Percentiles rank a stretch among this genome's conserved stretches.
phyloP scores from a whole-genome alignment of 2,113 vertebrate species.

The Pithys albifrons region DNA sequence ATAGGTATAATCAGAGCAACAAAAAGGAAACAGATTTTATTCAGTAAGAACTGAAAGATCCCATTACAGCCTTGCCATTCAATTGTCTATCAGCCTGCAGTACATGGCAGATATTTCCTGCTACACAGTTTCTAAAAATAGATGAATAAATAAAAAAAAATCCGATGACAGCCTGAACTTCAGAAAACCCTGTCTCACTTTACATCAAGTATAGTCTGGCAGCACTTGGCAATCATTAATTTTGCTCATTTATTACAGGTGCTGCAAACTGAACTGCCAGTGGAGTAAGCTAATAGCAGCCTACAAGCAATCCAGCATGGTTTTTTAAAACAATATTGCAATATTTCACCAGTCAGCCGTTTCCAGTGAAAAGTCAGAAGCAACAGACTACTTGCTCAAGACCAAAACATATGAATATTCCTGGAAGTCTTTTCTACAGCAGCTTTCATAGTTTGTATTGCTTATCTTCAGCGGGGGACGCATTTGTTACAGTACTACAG shows the following conservation, averaged over 20 bases:
- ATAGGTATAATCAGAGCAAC: background rate
- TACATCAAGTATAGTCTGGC: background rate
- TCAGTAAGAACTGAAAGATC: slow-evolving; percentile 11
- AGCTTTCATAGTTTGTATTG: background rate
- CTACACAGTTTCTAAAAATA: background rate
- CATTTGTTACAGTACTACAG: background rate
- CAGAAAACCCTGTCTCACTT: background rate
- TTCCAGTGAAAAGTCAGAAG: slow-evolving; percentile 24
- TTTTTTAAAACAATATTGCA: background rate
- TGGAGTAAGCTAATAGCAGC: background rate
- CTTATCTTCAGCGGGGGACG: background rate
- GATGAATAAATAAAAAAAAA: background rate
- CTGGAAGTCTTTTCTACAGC: background rate
- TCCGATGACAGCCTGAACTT: background rate
- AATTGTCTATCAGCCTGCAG: background rate
- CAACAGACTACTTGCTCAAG: background rate
- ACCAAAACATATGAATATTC: background rate
- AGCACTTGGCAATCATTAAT: background rate
- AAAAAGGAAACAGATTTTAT: background rate
- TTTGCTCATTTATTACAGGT: slow-evolving; percentile 18
- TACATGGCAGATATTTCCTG: background rate
- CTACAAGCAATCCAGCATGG: background rate
- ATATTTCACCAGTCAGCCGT: background rate
- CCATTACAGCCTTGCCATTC: background rate
- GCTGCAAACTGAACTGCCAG: background rate